phyloP scores from a whole-genome alignment of 2,888 invertebrate species.

The Bimastos eiseni region DNA sequence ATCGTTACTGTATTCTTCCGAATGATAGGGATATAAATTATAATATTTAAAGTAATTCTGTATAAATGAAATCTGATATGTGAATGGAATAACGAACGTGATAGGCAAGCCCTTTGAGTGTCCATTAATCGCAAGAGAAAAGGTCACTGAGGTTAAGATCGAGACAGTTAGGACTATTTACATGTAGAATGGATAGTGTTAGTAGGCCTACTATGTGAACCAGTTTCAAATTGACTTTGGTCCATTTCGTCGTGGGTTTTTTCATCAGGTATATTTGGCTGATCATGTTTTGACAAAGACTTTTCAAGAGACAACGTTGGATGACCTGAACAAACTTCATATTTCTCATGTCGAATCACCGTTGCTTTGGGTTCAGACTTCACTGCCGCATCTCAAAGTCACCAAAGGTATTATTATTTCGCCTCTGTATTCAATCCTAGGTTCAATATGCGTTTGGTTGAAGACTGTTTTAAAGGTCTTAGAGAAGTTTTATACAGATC shows the following conservation, averaged over 20 bases:
- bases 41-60: not conserved
- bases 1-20: not conserved
- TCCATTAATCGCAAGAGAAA: not conserved
- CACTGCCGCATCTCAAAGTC: conserved; percentile 1
- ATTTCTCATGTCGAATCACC: conserved; percentile 7
- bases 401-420: not conserved
- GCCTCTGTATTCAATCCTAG: not conserved
- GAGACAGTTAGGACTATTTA: not conserved
- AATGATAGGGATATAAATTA: too few species aligned
- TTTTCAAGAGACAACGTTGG: not conserved
- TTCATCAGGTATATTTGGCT: not conserved
- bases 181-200: not conserved
- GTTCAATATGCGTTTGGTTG: not conserved
- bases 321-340: conserved; percentile 10
- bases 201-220: not conserved
- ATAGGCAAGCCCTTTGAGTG: too few species aligned
- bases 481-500: too few species aligned
- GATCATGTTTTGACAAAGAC: not conserved
- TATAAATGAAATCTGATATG: too few species aligned
- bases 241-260: not conserved
- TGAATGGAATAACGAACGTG: too few species aligned
- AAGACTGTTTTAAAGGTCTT: not conserved
- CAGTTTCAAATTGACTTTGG: not conserved
- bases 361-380: not conserved
- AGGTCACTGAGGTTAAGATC: not conserved